Evolutionary conservation across 2,113 vertebrate species (phyloP).

Genomic region (Hypomesus transpacificus): DNA sequence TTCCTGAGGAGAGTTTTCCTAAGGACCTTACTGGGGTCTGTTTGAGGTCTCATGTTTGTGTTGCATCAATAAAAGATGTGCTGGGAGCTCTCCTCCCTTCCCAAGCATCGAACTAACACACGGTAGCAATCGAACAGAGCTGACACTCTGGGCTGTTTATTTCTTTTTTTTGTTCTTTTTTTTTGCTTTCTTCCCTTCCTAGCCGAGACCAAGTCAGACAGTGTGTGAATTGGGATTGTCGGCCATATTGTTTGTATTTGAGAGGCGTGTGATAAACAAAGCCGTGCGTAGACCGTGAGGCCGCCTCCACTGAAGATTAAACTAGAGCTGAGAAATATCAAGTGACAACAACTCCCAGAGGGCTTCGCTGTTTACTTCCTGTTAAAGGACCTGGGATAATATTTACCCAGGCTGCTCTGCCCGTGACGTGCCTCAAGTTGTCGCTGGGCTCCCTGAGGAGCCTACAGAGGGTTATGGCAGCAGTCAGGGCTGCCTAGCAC

Average conservation of each 20-base stretch:
- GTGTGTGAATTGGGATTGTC: background rate
- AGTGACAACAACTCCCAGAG: slow-evolving; percentile 35
- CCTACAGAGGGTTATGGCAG: slow-evolving; percentile 30
- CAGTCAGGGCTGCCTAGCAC: background rate
- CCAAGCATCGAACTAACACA: too few relatives aligned
- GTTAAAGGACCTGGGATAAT: slow-evolving; percentile 55
- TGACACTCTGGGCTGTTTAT: too few relatives aligned
- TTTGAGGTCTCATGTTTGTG: too few relatives aligned
- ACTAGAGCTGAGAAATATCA: slow-evolving; percentile 42
- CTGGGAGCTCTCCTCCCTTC: too few relatives aligned
- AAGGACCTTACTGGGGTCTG: too few relatives aligned
- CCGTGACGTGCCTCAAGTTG: slow-evolving; percentile 50
- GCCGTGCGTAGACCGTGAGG: background rate
- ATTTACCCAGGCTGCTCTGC: slow-evolving; percentile 60
- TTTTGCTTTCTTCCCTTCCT: too few relatives aligned
- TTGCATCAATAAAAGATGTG: too few relatives aligned
- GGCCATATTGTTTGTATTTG: background rate
- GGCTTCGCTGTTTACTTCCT: slow-evolving; percentile 43
- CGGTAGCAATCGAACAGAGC: too few relatives aligned
- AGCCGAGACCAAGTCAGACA: too few relatives aligned
- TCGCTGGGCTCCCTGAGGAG: slow-evolving; percentile 37
- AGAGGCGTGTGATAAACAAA: background rate
- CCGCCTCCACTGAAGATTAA: slow-evolving; percentile 8
- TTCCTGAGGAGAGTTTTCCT: too few relatives aligned
- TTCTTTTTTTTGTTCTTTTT: too few relatives aligned